Base-by-base conservation (phyloP, 2,113 vertebrate genomes). In the Eretmochelys imbricata region DNA sequence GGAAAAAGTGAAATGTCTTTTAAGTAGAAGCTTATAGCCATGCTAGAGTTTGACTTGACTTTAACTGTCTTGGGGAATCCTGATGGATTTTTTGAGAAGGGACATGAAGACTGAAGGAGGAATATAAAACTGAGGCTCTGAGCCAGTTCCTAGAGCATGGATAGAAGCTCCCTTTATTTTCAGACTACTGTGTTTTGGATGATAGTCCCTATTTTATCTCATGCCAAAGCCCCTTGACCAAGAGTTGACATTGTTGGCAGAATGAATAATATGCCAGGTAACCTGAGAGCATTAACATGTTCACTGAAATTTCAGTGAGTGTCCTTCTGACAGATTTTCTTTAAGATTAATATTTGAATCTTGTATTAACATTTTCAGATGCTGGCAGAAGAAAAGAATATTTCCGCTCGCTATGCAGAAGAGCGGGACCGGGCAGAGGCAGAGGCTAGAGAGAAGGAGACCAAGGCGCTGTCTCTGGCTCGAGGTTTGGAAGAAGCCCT, bases 391-490 rank as follows among this genome's bases (percentile, higher is more conserved):
- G 99, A 99, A 88, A 99, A 99, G 98, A 99, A 98, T 84, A 96
- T 99, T 90, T 99, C 99, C 1, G 99, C 99, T 27, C 99, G 99
- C 3, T 99, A 99, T 0, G 99, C 99, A 0, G 99, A 99, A 92
- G 99, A 99, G 96, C 98, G 99, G 0, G 99, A 99, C 97, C 98
- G 99, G 0, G 99, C 99, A 0, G 99, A 99, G 96, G 99, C 99
- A 0, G 99, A 99, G 89, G 99, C 99, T 35, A 97, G 99, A 91
- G 99, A 99, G 98, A 99, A 99, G 97, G 99, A 99, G 51, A 99
- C 99, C 91, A 99, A 99, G 92, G 99, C 99, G 2, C 98, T 99
- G 87, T 99, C 99, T 19, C 97, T 99, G 98, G 98, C 99, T 82
- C 97, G 99, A 65, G 99, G 99, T 31, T 98, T 99, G 51, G 99